These are phyloP conservation scores for Tridacna gigas DNA, from an alignment of 2,888 invertebrate genomes.

Conservation along the genomic window DNA sequence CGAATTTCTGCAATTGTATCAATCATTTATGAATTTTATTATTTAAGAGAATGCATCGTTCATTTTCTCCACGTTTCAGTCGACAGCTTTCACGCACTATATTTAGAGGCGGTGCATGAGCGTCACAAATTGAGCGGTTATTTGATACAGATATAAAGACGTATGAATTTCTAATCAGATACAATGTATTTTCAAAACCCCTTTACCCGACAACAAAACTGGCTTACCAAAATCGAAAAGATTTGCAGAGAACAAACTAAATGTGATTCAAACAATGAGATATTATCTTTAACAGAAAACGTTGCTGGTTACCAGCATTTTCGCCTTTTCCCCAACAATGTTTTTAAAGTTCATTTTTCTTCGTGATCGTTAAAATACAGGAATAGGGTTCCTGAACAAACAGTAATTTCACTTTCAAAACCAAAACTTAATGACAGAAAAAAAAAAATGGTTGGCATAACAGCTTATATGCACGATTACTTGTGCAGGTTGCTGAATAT, in stretches of 20 bases:
- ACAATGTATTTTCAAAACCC: background rate
- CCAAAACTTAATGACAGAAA: background rate
- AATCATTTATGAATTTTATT: constrained; percentile 21
- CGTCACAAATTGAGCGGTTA: background rate
- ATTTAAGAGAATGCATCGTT: constrained; percentile 19
- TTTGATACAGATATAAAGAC: constrained; percentile 5
- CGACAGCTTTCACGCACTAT: constrained; percentile 23
- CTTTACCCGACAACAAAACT: too few species aligned
- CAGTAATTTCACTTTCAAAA: background rate
- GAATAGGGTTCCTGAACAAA: background rate
- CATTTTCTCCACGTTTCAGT: background rate
- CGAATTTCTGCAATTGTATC: constrained; percentile 15
- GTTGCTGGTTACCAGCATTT: too few species aligned
- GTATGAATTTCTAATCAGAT: constrained; percentile 6
- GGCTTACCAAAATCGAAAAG: too few species aligned
- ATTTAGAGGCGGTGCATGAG: background rate
- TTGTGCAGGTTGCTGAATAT: constrained; percentile 15
- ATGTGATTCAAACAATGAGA: too few species aligned
- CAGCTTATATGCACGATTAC: constrained; percentile 29
- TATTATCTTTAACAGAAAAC: too few species aligned
- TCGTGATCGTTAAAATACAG: too few species aligned
- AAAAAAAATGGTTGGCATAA: background rate
- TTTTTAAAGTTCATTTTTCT: too few species aligned
- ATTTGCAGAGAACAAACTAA: too few species aligned
- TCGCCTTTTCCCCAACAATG: too few species aligned